Percentiles rank a stretch among this genome's conserved stretches.
These are phyloP conservation scores for Trachythela sp. DNA, from an alignment of 64 coral and sea anemone genomes.

Conservation along the genomic window DNA sequence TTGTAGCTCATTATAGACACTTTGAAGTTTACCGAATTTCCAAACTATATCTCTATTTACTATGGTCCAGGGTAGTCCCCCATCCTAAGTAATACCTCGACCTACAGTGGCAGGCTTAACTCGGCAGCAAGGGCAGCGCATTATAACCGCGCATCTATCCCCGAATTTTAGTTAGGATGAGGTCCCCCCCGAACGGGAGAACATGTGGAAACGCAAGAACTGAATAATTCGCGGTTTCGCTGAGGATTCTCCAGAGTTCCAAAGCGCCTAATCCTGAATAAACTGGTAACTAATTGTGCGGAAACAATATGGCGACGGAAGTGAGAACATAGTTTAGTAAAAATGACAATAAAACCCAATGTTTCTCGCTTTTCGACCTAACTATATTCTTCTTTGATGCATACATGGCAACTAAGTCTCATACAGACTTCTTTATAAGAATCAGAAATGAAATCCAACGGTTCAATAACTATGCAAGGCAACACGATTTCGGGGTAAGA, in stretches of 20 bases:
- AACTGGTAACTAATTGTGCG: background rate
- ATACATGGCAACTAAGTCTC: conserved; percentile 8
- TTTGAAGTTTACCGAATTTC: no score
- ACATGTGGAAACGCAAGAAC: no score
- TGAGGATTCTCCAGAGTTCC: background rate
- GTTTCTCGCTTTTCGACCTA: background rate
- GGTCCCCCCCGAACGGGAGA: no score
- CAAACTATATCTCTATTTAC: no score
- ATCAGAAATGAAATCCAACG: conserved; percentile 2
- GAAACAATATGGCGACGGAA: background rate
- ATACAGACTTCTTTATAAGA: conserved; percentile 26
- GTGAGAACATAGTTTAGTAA: background rate
- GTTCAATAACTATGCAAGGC: conserved; percentile 12
- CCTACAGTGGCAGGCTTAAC: no score
- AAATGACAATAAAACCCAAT: background rate
- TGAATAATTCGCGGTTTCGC: background rate
- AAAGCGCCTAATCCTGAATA: background rate
- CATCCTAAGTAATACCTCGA: no score
- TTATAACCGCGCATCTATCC: no score
- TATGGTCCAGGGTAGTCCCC: no score
- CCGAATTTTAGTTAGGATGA: no score
- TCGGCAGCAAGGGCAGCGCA: no score
- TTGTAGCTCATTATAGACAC: no score
- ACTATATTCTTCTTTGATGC: background rate
- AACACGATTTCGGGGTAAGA: conserved; percentile 1